Base-by-base conservation (phyloP, 2,113 vertebrate species). In the Plotosus lineatus region DNA sequence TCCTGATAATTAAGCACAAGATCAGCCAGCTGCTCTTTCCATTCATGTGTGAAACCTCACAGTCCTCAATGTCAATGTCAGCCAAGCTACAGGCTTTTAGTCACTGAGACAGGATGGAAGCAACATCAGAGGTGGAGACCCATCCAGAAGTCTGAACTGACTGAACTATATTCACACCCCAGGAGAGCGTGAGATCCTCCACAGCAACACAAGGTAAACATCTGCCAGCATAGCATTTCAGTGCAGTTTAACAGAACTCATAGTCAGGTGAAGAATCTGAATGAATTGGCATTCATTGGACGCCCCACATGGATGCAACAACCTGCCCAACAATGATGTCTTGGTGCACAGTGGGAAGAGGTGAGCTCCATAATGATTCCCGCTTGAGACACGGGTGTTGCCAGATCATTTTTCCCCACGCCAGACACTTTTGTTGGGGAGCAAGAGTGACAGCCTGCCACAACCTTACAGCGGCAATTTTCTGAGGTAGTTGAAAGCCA, bases 201-300 rank as follows among this genome's bases (percentile, higher is more conserved):
- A 85, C 40, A 14, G 80, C 83, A 2, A 85, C 5, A 68, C 84
- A 87, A 0, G 31, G 19, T 44, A 79, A 10, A 80, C 74, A 66
- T 87, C 78, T 3, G 66, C 86, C 17, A 85, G 23, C 12, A 84
- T 86, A 6, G 75, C 23, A 50, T 86, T 86, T 15, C 71, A 72
- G 14, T 6, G n/a, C 4, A 58, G 23, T 33, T 51, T 63, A 0
- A 84, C 36, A 28, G 71, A 17, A 1, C 44, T 10, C 6, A 11
- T 31, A 1, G 42, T 82, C 0, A 79, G 36, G 17, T 82, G 81
- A 3, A 83, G 42, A 0, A 84, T 50, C 9, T n/a, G n/a, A n/a
- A n/a, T 82, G 83, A 38, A 86, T 53, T 38, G 82, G 80, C 48
- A 82, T 78, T 80, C 80, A 84, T 2, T 66, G 63, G 61, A 82